Evolutionary conservation across 2,797 vertebrate genomes (phyloP).

Genomic region (Cebuella pygmaea): DNA sequence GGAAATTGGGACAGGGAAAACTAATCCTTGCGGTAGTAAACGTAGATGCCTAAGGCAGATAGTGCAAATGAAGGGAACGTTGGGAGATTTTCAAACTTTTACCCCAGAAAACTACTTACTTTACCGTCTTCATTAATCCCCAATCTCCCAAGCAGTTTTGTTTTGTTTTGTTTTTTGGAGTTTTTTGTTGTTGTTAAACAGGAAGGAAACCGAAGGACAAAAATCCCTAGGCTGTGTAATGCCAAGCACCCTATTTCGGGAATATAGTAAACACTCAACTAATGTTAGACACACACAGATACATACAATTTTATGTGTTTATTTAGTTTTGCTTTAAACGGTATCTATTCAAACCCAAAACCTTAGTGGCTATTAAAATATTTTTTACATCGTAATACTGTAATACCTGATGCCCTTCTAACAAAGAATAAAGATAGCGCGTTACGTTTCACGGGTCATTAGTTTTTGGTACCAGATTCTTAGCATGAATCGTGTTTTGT

Average conservation of each 20-base stretch:
- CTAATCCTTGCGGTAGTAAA: background rate
- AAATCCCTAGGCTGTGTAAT: background rate
- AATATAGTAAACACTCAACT: background rate
- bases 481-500: background rate
- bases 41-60: background rate
- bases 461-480: background rate
- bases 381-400: background rate
- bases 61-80: background rate
- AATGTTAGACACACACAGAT: background rate
- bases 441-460: background rate
- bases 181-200: background rate
- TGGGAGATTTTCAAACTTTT: background rate
- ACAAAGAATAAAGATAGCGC: background rate
- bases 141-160: background rate
- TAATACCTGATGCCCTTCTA: background rate
- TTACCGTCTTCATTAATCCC: background rate
- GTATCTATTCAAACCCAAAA: background rate
- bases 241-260: background rate
- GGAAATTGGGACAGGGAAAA: background rate
- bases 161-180: background rate
- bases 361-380: background rate
- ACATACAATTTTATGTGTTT: background rate
- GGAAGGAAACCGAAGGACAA: background rate
- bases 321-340: background rate
- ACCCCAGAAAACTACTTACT: too few species aligned